Evolutionary conservation across 2,113 vertebrate genomes (phyloP), one percentile per base, ranked within the genome.

Genomic region (Tachysurus fulvidraco): DNA sequence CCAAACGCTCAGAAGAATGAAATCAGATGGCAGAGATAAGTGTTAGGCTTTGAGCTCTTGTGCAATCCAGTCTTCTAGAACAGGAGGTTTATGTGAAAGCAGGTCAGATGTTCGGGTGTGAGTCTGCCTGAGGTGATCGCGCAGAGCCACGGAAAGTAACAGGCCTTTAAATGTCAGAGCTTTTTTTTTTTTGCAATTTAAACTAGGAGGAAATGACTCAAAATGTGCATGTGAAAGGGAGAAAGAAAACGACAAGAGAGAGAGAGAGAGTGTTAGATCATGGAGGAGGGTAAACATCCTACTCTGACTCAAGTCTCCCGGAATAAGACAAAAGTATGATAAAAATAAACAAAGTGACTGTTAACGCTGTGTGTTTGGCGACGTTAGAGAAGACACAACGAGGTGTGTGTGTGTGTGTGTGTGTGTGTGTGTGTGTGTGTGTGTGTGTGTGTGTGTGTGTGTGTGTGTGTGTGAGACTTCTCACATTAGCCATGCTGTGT

Each of bases 131-230:
- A 74, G 79, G 59, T 77, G 46, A 28, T 65, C 62, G 77, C 57
- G 46, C 12, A 67, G 54, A 60, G 55, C 55, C 2, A 9, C 19
- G 9, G 5, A 65, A 28, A 73, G 82, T 17, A 74, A n/a, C 44
- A 41, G 21, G 67, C 13, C 77, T 85, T 81, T 50, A 84, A 87
- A 83, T 80, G 83, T 83, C 83, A 87, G 10, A 46, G 41, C n/a
- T 21, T 57, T 10, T 7, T 36, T 7, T 36, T 36, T 65, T 71
- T 44, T 2, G 10, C 41, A n/a, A 82, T 83, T 74, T 44, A 62
- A 86, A 81, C n/a, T 16, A 52, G 57, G 57, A 79, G 84, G 74
- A 88, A 81, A 83, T 76, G 81, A 81, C 54, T 86, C 76, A 86
- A 76, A 84, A 77, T 11, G 57, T 41, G 52, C 30, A 11, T 36